Base-by-base conservation (phyloP, 92 coral and sea anemone species). In the Umimayanthus chanpuru region DNA sequence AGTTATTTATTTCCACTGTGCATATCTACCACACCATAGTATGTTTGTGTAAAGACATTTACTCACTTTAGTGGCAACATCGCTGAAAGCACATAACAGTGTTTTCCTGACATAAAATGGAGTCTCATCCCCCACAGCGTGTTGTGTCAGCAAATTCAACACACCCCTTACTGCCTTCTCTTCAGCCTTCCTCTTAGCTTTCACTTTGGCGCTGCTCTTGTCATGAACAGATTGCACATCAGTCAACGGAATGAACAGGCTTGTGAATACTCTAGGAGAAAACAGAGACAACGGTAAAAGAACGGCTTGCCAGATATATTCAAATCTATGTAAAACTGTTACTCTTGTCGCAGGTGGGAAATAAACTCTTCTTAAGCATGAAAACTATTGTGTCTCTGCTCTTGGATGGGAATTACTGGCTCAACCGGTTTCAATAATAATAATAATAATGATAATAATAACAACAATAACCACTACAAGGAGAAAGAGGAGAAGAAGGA, bases 61-160 rank as follows among this genome's bases (percentile, higher is more conserved):
- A 85, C 92, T 44, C 74, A 95, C 99, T 96, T 95, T 92, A 11
- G 94, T 91, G 11, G 88, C 94, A 38, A 94, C 90, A 70, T 89
- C 90, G 56, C 90, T 73, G 58, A 95, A 85, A 21, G 93, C 85
- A 5, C 91, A 73, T 76, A 95, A 85, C 47, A 96, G 81, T 21
- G 56, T 82, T 49, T 90, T 92, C 80, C 90, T 88, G 67, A 92
- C 91, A 58, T 89, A 73, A 41, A 88, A 85, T 39, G 99, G 98
- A 21, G 98, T 92, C 80, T 93, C 94, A 4, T 81, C 39, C 9
- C 93, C 44, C 36, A 92, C 88, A 9, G 94, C 79, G 77, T 92
- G 96, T 29, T 91, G 75, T 67, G 92, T 68, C 9, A 95, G 67
- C 82, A 85, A 95, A 32, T 90, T 79, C 64, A 96, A 72, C 53